phyloP scores from a whole-genome alignment of 1,140 invertebrate species.

The Philaenus spumarius region DNA sequence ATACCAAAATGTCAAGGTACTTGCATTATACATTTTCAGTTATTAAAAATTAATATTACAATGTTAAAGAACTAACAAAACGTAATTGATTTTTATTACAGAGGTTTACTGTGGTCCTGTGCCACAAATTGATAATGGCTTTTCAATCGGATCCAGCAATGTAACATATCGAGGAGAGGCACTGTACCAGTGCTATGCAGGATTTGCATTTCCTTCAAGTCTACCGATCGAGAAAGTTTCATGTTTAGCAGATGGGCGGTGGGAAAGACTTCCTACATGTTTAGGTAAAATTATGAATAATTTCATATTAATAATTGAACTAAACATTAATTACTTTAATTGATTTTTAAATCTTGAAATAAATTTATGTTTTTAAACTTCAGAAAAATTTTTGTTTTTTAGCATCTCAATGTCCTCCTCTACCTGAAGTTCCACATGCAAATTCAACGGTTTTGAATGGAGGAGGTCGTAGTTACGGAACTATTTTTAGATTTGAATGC shows the following conservation, averaged over 20 bases:
- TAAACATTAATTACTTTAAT: constrained; percentile 7
- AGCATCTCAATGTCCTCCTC: constrained; percentile 88
- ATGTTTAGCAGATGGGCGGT: constrained; percentile 78
- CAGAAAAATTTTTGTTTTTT: constrained; percentile 25
- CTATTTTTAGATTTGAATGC: constrained; percentile 91
- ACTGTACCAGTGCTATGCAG: constrained; percentile 94
- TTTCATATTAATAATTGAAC: constrained; percentile 2
- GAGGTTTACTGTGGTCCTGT: constrained; percentile 96
- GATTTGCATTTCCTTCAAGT: constrained; percentile 86
- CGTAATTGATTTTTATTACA: constrained; percentile 37
- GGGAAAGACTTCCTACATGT: constrained; percentile 87
- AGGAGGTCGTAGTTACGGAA: constrained; percentile 88
- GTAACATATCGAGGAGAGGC: constrained; percentile 89
- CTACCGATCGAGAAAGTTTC: constrained; percentile 83
- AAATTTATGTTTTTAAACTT: constrained; percentile 10
- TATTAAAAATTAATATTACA: not conserved
- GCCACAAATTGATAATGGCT: constrained; percentile 95
- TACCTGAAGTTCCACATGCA: constrained; percentile 81
- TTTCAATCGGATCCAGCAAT: constrained; percentile 90
- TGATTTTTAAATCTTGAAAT: not conserved
- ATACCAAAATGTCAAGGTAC: constrained; percentile 89
- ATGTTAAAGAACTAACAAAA: constrained; percentile 7
- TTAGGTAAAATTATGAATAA: constrained; percentile 53
- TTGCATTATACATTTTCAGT: not conserved
- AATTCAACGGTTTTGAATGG: constrained; percentile 87